A percentile compares a stretch with the other conserved stretches of the same genome.
These are phyloP conservation scores for Sisor rabdophorus DNA, from an alignment of 2,113 vertebrate species.

Conservation along the genomic window DNA sequence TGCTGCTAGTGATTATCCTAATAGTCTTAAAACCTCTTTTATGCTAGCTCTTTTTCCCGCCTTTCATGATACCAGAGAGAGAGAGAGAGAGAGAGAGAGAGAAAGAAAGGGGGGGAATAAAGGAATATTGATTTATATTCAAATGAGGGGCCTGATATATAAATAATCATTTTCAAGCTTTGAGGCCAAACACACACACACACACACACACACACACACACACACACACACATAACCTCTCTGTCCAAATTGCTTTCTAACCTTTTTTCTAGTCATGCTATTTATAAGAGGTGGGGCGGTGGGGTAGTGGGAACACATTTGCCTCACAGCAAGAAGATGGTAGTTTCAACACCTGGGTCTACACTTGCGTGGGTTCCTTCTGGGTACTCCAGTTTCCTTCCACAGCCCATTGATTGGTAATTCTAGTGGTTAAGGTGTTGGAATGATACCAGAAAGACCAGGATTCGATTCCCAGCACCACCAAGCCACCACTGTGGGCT, in stretches of 20 bases:
- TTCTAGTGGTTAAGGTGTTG: too few species aligned
- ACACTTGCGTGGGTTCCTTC: too few species aligned
- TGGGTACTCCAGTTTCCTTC: too few species aligned
- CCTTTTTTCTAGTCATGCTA: not conserved
- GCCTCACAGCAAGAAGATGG: too few species aligned
- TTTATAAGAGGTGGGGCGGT: not conserved
- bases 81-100: too few species aligned
- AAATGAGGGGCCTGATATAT: not conserved
- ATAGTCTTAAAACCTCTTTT: not conserved
- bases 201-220: conserved; percentile 7
- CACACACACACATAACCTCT: not conserved
- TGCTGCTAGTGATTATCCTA: not conserved
- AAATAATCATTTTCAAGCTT: not conserved
- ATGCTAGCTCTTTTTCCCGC: not conserved
- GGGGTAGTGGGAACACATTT: too few species aligned
- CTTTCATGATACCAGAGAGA: conserved; percentile 15
- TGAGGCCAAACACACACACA: not conserved
- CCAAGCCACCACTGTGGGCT: too few species aligned
- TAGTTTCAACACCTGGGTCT: too few species aligned
- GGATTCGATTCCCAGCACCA: too few species aligned
- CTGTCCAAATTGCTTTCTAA: not conserved
- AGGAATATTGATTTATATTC: not conserved
- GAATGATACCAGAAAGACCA: too few species aligned
- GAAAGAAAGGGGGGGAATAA: too few species aligned
- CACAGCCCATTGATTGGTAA: too few species aligned